These are phyloP conservation scores for Ameiurus melas DNA, from an alignment of 2,113 vertebrate species.

Conservation along the genomic window DNA sequence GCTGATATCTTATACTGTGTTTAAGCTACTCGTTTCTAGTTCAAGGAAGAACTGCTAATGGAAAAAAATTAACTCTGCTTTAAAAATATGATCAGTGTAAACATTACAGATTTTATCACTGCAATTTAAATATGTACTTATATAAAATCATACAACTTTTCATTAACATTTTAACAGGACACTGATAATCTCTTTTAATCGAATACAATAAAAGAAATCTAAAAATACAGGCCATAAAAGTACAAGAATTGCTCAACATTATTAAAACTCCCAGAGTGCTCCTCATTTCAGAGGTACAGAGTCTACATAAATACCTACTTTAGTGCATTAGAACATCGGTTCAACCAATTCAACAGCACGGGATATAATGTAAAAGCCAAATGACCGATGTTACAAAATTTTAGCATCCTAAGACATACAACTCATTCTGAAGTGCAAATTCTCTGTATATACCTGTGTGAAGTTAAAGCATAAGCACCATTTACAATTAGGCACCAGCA, in stretches of 20 bases:
- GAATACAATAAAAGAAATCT: background rate
- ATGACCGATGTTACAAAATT: background rate
- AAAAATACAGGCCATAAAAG: constrained; percentile 2
- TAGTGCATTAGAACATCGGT: background rate
- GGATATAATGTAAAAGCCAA: background rate
- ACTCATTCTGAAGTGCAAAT: background rate
- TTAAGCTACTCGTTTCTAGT: background rate
- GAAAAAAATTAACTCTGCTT: constrained; percentile 5
- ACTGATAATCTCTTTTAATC: background rate
- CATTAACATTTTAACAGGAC: background rate
- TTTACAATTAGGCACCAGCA: constrained; percentile 9
- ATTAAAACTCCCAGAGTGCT: background rate
- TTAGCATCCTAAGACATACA: background rate
- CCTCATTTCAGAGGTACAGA: background rate
- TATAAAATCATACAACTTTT: background rate
- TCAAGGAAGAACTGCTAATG: background rate
- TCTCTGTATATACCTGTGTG: background rate
- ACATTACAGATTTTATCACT: constrained; percentile 1
- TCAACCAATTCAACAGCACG: background rate
- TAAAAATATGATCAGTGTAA: background rate
- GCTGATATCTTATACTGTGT: background rate
- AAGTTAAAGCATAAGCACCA: background rate
- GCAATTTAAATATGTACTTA: background rate
- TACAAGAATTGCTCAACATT: background rate
- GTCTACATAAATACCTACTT: constrained; percentile 4